phyloP scores from a whole-genome alignment of 2,113 vertebrate species.

The Ctenodactylus gundi region DNA sequence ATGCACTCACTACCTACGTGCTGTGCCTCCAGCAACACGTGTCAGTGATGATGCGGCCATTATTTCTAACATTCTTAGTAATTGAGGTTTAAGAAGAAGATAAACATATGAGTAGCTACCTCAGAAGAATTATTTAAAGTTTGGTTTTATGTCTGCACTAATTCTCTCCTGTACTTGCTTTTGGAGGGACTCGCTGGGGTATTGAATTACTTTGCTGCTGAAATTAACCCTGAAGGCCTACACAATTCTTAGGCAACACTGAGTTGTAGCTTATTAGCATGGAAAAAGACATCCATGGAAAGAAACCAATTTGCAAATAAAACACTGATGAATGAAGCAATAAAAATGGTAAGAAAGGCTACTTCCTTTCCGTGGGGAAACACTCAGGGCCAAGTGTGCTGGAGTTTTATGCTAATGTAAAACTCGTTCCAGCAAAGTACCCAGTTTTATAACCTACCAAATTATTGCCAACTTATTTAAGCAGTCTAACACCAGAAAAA shows the following conservation, averaged over 20 bases:
- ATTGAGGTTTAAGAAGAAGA: slow-evolving; percentile 65
- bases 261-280: slow-evolving; percentile 67
- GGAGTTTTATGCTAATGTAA: slow-evolving; percentile 77
- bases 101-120: slow-evolving; percentile 68
- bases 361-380: slow-evolving; percentile 69
- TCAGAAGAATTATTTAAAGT: slow-evolving; percentile 58
- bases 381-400: slow-evolving; percentile 57
- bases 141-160: slow-evolving; percentile 72
- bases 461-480: slow-evolving; percentile 75
- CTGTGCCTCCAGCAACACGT: neutral
- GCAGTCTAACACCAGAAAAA: slow-evolving; percentile 58
- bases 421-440: slow-evolving; percentile 66
- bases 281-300: slow-evolving; percentile 61
- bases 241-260: slow-evolving; percentile 26
- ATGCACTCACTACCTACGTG: neutral
- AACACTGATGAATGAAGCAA: slow-evolving; percentile 76
- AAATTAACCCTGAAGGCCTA: slow-evolving; percentile 76
- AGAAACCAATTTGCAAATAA: slow-evolving; percentile 73
- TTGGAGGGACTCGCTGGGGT: slow-evolving; percentile 56
- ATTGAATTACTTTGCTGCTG: slow-evolving; percentile 67
- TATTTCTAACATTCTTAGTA: slow-evolving; percentile 68
- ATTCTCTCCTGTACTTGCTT: slow-evolving; percentile 65
- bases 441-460: slow-evolving; percentile 74
- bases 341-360: slow-evolving; percentile 68
- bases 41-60: neutral